Evolutionary conservation across 2,113 vertebrate species (phyloP).

Genomic region (Myotis yumanensis): DNA sequence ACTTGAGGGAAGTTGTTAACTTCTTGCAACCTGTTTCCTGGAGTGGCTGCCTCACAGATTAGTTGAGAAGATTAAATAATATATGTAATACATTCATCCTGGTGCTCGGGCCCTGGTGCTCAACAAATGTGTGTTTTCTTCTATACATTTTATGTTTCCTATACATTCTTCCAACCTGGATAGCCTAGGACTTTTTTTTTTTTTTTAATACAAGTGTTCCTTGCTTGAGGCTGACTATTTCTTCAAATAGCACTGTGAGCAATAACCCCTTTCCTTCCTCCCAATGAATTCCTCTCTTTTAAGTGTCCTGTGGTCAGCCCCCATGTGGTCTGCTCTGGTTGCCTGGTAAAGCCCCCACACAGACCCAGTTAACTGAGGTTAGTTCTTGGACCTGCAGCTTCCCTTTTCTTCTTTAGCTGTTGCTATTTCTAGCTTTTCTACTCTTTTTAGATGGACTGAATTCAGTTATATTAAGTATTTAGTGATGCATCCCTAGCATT

Average conservation of each 20-base stretch:
- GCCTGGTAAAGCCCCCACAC: not conserved
- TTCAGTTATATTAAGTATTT: not conserved
- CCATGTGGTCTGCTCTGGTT: not conserved
- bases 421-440: constrained; percentile 6
- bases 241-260: not conserved
- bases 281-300: not conserved
- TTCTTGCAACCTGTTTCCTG: not conserved
- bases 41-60: not conserved
- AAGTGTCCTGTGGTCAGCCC: constrained; percentile 4
- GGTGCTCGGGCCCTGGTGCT: not conserved
- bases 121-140: not conserved
- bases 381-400: not conserved
- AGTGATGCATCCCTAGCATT: not conserved
- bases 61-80: not conserved
- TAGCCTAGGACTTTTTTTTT: not conserved
- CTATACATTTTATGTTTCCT: not conserved
- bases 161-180: not conserved
- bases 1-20: not conserved
- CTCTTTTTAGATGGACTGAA: not conserved
- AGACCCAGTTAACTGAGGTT: not conserved
- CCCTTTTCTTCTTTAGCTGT: constrained; percentile 28
- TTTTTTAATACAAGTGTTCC: not conserved
- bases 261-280: not conserved
- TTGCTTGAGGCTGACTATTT: not conserved
- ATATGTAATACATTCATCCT: not conserved